Percentiles rank a stretch among this genome's conserved stretches.
Evolutionary conservation across 2,797 vertebrate species (phyloP).

Genomic region (Sebastes hopkinsi): DNA sequence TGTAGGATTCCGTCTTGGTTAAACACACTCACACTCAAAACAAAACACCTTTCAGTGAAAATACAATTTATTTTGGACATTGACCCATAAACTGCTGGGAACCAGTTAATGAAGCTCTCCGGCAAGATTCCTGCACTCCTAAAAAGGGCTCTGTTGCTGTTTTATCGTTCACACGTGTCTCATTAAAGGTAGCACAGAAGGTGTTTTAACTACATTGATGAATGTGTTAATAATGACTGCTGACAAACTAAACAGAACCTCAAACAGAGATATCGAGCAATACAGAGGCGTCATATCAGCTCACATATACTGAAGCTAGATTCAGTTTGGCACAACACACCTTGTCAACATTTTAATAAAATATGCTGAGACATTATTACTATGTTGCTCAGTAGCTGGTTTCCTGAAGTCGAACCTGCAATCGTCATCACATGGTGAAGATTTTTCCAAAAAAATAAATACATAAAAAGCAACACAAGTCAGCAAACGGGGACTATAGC

Average conservation of each 20-base stretch:
- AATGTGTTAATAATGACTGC: conserved; percentile 2
- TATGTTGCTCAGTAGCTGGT: neutral
- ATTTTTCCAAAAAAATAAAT: neutral
- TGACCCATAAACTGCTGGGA: conserved; percentile 42
- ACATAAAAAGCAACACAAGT: neutral
- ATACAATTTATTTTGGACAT: conserved; percentile 69
- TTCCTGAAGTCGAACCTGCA: conserved; percentile 6
- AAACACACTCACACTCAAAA: conserved; percentile 25
- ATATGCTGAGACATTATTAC: conserved; percentile 3
- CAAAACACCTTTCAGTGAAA: conserved; percentile 58
- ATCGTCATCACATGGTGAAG: neutral
- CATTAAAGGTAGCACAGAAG: conserved; percentile 24
- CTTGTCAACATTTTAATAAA: neutral
- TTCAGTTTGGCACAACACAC: neutral
- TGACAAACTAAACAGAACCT: conserved; percentile 13
- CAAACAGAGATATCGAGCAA: conserved; percentile 4
- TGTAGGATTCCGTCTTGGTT: neutral
- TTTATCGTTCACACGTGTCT: neutral
- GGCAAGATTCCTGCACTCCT: conserved; percentile 9
- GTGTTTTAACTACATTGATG: conserved; percentile 19
- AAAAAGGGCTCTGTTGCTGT: conserved; percentile 3
- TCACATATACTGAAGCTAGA: neutral
- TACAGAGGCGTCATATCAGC: neutral
- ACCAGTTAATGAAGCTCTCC: conserved; percentile 30
- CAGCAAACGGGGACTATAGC: neutral